Evolutionary conservation across 2,888 invertebrate species (phyloP).

Genomic region (Luperina nickerlii): DNA sequence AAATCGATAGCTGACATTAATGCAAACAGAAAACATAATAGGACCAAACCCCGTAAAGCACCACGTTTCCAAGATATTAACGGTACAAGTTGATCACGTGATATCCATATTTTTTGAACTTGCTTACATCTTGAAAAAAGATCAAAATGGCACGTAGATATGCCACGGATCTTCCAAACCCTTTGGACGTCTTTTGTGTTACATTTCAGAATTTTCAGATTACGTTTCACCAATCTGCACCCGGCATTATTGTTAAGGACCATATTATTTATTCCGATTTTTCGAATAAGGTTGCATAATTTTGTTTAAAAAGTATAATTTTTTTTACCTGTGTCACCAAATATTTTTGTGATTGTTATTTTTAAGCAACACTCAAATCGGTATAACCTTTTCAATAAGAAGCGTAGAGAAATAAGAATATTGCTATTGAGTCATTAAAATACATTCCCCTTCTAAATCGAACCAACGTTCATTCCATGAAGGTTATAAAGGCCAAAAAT

Average conservation of each 20-base stretch:
- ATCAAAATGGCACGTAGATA: no score
- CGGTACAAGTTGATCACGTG: no score
- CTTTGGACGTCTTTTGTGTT: background rate
- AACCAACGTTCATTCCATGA: background rate
- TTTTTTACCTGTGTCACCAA: background rate
- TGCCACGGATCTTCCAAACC: no score
- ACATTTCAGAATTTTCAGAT: background rate
- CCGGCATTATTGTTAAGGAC: background rate
- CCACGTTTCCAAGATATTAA: no score
- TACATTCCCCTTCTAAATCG: background rate
- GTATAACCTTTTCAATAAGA: constrained; percentile 14
- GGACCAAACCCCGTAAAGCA: no score
- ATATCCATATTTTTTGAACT: no score
- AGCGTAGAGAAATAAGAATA: background rate
- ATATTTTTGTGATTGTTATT: background rate
- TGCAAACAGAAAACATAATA: background rate
- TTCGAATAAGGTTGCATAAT: background rate
- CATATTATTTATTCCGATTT: background rate
- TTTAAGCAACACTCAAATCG: background rate
- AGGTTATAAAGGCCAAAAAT: background rate
- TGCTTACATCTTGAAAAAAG: no score
- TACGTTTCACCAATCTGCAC: background rate
- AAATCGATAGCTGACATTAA: background rate
- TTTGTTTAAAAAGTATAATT: background rate
- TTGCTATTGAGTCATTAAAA: background rate